Evolutionary conservation across 1,140 invertebrate species (phyloP).

Genomic region (Eriocheir sinensis): DNA sequence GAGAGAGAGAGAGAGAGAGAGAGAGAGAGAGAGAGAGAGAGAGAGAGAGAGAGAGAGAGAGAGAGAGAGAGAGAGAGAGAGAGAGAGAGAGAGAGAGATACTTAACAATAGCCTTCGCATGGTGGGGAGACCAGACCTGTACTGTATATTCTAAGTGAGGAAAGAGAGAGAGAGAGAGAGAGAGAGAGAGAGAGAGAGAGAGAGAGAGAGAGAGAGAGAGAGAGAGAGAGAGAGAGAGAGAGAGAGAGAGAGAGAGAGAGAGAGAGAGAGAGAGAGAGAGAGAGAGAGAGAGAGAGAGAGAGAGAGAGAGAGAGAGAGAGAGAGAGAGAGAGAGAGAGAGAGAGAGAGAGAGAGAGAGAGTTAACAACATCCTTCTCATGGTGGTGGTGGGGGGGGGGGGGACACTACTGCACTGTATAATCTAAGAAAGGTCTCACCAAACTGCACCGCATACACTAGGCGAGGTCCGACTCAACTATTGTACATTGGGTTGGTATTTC

Average conservation of each 20-base stretch:
- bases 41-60: background rate
- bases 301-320: constrained; percentile 11
- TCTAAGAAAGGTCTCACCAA: too few relatives aligned
- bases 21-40: background rate
- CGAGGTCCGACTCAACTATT: too few relatives aligned
- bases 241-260: background rate
- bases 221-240: background rate
- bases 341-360: background rate
- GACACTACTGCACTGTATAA: too few relatives aligned
- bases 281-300: constrained; percentile 1
- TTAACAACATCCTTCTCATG: too few relatives aligned
- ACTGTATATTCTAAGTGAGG: too few relatives aligned
- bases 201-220: constrained; percentile 13
- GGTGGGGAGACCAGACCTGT: too few relatives aligned
- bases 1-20: constrained; percentile 10
- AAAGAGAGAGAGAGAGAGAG: constrained; percentile 35
- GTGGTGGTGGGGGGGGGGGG: too few relatives aligned
- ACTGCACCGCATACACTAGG: too few relatives aligned
- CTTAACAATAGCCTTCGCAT: too few relatives aligned
- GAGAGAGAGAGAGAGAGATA: too few relatives aligned
- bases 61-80: background rate
- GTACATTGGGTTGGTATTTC: too few relatives aligned
- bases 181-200: constrained; percentile 43
- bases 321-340: constrained; percentile 39
- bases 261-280: background rate